A percentile compares a stretch with the other conserved stretches of the same genome.
phyloP scores from a whole-genome alignment of 2,888 invertebrate species.

The Agriopis aurantiaria region DNA sequence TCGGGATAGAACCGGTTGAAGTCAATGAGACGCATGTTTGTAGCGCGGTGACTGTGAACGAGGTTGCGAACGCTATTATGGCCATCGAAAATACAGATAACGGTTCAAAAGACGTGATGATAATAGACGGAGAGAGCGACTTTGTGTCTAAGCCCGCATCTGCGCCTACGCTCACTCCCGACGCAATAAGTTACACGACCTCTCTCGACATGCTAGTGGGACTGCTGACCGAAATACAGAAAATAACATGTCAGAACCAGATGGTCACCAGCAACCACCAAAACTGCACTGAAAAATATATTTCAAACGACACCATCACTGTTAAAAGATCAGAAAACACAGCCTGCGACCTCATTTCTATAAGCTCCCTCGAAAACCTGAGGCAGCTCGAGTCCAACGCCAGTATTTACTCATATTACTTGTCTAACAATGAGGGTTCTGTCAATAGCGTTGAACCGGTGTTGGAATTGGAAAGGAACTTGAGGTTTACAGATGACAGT shows the following conservation, averaged over 20 bases:
- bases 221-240: slow-evolving; percentile 77
- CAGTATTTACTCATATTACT: slow-evolving; percentile 60
- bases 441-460: background rate
- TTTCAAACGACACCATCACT: slow-evolving; percentile 52
- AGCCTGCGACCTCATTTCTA: slow-evolving; percentile 55
- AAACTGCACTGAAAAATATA: slow-evolving; percentile 53
- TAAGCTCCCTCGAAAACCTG: slow-evolving; percentile 62
- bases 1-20: slow-evolving; percentile 1
- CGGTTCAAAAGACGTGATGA: background rate
- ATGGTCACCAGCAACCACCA: slow-evolving; percentile 39
- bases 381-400: slow-evolving; percentile 59
- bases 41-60: background rate
- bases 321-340: slow-evolving; percentile 45
- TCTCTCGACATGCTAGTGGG: slow-evolving; percentile 76
- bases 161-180: slow-evolving; percentile 21
- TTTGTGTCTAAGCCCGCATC: background rate
- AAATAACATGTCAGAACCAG: slow-evolving; percentile 68
- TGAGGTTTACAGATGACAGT: slow-evolving; percentile 4
- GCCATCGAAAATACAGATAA: background rate
- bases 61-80: background rate
- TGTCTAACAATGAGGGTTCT: slow-evolving; percentile 51
- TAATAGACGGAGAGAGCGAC: background rate
- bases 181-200: slow-evolving; percentile 61
- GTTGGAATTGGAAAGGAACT: slow-evolving; percentile 3
- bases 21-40: background rate